phyloP scores from a whole-genome alignment of 1,140 invertebrate species.

The Cydia amplana region DNA sequence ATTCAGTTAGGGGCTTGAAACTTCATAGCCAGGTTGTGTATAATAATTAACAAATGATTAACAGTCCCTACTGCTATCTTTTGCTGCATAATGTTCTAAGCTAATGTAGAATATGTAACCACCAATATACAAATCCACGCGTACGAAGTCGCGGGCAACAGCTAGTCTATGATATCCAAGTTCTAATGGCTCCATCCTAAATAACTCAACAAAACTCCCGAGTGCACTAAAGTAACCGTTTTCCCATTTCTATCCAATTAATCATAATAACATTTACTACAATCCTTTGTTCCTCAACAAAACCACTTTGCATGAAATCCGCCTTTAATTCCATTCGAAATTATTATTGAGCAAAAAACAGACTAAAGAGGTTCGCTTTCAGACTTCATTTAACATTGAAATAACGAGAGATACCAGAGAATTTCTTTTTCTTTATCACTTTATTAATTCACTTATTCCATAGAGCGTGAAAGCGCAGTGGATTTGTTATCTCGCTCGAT shows the following conservation, averaged over 20 bases:
- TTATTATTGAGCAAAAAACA: slow-evolving; percentile 32
- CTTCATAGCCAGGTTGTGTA: too few species aligned
- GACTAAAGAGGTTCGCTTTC: slow-evolving; percentile 27
- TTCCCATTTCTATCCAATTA: slow-evolving; percentile 25
- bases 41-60: too few species aligned
- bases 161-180: slow-evolving; percentile 6
- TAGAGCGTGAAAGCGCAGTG: too few species aligned
- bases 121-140: too few species aligned
- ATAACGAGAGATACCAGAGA: slow-evolving; percentile 4
- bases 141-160: too few species aligned
- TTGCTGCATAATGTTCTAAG: too few species aligned
- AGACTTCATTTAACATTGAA: slow-evolving; percentile 30
- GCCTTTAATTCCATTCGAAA: slow-evolving; percentile 27
- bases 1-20: too few species aligned
- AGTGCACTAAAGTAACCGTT: slow-evolving; percentile 6
- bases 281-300: slow-evolving; percentile 27
- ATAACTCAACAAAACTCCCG: neutral
- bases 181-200: neutral
- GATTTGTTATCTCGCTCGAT: too few species aligned
- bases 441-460: neutral
- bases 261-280: slow-evolving; percentile 26
- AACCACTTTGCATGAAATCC: slow-evolving; percentile 31
- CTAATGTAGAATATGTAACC: too few species aligned
- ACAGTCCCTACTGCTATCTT: too few species aligned
- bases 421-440: slow-evolving; percentile 5